These are phyloP conservation scores for Paramisgurnus dabryanus DNA, from an alignment of 2,113 vertebrate genomes.

Conservation along the genomic window DNA sequence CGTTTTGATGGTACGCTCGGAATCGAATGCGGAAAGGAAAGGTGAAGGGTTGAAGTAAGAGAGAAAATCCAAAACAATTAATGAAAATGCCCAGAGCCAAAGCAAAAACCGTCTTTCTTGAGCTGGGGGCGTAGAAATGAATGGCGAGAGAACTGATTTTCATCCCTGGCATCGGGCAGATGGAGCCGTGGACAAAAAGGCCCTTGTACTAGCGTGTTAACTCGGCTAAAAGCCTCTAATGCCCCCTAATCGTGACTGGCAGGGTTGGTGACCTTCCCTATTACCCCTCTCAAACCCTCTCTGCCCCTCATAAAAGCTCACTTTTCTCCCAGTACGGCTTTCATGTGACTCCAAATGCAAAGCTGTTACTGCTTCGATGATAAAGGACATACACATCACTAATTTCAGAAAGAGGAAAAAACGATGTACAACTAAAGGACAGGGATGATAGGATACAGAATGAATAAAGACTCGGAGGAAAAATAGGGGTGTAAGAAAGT, in stretches of 20 bases:
- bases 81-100: constrained; percentile 47
- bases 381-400: constrained; percentile 34
- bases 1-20: constrained; percentile 49
- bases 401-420: constrained; percentile 31
- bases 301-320: constrained; percentile 54
- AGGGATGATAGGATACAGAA: not conserved
- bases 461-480: constrained; percentile 8
- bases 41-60: constrained; percentile 29
- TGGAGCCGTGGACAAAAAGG: constrained; percentile 69
- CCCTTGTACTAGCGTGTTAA: constrained; percentile 73
- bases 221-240: constrained; percentile 66
- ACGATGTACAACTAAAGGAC: constrained; percentile 12
- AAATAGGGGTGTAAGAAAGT: not conserved
- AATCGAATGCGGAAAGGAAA: constrained; percentile 47
- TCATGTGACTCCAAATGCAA: constrained; percentile 69
- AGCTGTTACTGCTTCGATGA: constrained; percentile 42
- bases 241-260: constrained; percentile 78
- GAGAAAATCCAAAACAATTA: constrained; percentile 26
- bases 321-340: constrained; percentile 60
- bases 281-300: constrained; percentile 48
- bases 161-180: constrained; percentile 63
- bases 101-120: constrained; percentile 39
- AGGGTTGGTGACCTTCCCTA: constrained; percentile 70
- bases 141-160: constrained; percentile 57
- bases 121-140: constrained; percentile 21